Evolutionary conservation across 2,888 invertebrate species (phyloP).

Genomic region (Ariolimax columbianus): DNA sequence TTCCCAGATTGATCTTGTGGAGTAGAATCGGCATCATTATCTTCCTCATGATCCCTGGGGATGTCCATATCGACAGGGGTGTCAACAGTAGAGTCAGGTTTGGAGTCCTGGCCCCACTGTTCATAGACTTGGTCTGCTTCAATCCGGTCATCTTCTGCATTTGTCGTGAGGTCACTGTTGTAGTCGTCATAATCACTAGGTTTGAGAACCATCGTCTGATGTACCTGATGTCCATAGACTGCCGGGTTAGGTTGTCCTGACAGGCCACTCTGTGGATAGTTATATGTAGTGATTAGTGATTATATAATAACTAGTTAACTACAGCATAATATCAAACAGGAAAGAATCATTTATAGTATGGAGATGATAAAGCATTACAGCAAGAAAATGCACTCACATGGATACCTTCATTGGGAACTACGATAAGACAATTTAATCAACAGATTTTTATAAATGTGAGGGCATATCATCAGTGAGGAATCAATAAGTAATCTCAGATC

Average conservation of each 20-base stretch:
- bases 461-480: too few species aligned
- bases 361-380: too few species aligned
- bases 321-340: too few species aligned
- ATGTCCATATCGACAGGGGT: background rate
- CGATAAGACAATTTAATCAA: too few species aligned
- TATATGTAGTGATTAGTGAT: too few species aligned
- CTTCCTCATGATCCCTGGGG: background rate
- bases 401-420: too few species aligned
- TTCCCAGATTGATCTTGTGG: background rate
- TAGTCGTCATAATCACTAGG: conserved; percentile 40
- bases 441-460: too few species aligned
- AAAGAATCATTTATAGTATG: background rate
- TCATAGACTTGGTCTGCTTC: conserved; percentile 58
- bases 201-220: background rate
- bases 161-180: conserved; percentile 22
- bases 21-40: background rate
- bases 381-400: too few species aligned
- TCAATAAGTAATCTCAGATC: too few species aligned
- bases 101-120: background rate
- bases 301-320: too few species aligned
- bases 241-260: background rate
- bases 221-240: background rate
- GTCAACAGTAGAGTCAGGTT: background rate
- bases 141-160: conserved; percentile 60
- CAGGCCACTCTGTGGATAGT: background rate